Evolutionary conservation across 2,797 vertebrate species (phyloP).

Genomic region (Sebastes miniatus): DNA sequence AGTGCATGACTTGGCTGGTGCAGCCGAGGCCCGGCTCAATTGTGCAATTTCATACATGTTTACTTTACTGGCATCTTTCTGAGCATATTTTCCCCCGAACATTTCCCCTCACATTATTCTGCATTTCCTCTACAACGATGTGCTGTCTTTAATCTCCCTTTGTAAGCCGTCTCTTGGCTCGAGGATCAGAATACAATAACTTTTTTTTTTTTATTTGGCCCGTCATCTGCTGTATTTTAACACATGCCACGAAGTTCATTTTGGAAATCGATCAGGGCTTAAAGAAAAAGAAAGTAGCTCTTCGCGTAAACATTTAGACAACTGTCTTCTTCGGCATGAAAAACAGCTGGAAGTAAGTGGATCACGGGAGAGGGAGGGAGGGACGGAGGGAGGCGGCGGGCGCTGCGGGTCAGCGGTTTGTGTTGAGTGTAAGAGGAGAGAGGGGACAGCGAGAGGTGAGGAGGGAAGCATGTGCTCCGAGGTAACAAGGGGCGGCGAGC

Average conservation of each 20-base stretch:
- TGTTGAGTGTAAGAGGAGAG: constrained; percentile 67
- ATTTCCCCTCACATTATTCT: constrained; percentile 77
- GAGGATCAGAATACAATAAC: constrained; percentile 64
- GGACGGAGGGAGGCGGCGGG: constrained; percentile 47
- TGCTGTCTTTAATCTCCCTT: constrained; percentile 66
- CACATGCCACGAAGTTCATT: constrained; percentile 75
- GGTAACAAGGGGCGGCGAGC: constrained; percentile 50
- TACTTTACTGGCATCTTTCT: constrained; percentile 81
- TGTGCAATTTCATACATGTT: constrained; percentile 82
- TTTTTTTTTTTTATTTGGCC: constrained; percentile 56
- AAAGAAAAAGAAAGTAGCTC: constrained; percentile 81
- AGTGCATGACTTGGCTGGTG: constrained; percentile 74
- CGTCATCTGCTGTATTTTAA: constrained; percentile 68
- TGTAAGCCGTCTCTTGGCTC: constrained; percentile 60
- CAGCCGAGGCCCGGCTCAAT: constrained; percentile 66
- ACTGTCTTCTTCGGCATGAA: constrained; percentile 84
- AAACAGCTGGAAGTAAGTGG: constrained; percentile 85
- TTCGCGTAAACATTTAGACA: constrained; percentile 87
- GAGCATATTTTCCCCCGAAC: constrained; percentile 66
- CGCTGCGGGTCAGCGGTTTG: constrained; percentile 68
- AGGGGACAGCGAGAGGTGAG: constrained; percentile 63
- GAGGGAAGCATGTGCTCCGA: constrained; percentile 53
- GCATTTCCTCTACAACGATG: constrained; percentile 73
- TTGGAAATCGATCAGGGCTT: constrained; percentile 79
- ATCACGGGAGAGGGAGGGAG: constrained; percentile 62